Evolutionary conservation across 2,113 vertebrate species (phyloP).

Genomic region (Falcunculus frontatus): DNA sequence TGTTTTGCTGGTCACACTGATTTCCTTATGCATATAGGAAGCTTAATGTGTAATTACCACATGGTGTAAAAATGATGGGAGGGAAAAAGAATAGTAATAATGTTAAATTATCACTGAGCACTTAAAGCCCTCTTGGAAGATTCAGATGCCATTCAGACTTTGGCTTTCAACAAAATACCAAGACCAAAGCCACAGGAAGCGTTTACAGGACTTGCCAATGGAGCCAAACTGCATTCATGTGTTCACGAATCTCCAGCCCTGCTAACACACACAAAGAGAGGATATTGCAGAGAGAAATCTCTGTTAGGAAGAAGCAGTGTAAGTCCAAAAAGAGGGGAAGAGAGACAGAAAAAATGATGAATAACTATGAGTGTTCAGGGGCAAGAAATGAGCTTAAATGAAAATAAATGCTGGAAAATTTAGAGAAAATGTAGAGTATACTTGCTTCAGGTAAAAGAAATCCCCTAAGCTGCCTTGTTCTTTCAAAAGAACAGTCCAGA

Average conservation of each 20-base stretch:
- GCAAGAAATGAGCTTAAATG: background rate
- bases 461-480: background rate
- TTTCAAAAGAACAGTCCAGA: fast-evolving
- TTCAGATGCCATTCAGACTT: background rate
- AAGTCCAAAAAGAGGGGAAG: background rate
- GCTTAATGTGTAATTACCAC: background rate
- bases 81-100: background rate
- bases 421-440: background rate
- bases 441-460: background rate
- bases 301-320: background rate
- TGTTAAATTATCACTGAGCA: background rate
- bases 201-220: background rate
- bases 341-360: background rate
- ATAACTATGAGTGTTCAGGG: background rate
- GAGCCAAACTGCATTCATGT: background rate
- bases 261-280: background rate
- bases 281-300: background rate
- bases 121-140: background rate
- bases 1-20: background rate
- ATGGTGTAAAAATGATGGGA: background rate
- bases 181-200: background rate
- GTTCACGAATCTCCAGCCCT: background rate
- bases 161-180: background rate
- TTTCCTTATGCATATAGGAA: background rate
- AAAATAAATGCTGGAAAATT: background rate